These are phyloP conservation scores for Trochalopteron elliotii DNA, from an alignment of 2,113 vertebrate genomes.

Conservation along the genomic window DNA sequence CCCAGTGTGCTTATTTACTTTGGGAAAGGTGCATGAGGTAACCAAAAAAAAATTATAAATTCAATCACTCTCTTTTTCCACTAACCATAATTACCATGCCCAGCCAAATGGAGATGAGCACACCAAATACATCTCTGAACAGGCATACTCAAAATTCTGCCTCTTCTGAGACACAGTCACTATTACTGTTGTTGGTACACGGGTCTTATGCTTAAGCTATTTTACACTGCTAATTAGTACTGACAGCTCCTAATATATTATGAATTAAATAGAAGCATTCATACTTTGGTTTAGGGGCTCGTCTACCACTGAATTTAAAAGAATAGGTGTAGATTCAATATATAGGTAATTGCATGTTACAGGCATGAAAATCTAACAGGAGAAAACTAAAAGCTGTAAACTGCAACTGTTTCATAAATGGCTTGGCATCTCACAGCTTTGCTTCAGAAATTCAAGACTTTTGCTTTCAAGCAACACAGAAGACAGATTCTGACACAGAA, in stretches of 20 bases:
- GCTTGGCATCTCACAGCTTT: not conserved
- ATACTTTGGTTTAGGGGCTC: not conserved
- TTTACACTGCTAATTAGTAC: constrained; percentile 27
- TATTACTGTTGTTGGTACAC: constrained; percentile 10
- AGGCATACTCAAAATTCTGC: not conserved
- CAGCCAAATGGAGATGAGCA: not conserved
- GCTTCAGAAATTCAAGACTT: not conserved
- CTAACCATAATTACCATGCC: not conserved
- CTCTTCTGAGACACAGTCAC: constrained; percentile 4
- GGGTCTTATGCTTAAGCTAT: constrained; percentile 12
- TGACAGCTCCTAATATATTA: constrained; percentile 49
- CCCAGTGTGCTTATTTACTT: not conserved
- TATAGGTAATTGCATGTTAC: constrained; percentile 20
- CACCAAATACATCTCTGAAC: not conserved
- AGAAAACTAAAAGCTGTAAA: not conserved
- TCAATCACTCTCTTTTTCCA: not conserved
- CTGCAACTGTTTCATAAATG: not conserved
- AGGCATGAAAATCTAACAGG: constrained; percentile 3
- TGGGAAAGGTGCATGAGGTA: not conserved
- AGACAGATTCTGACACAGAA: not conserved
- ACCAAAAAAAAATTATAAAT: not conserved
- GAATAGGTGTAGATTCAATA: constrained; percentile 11
- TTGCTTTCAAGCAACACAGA: not conserved
- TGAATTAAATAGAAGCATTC: constrained; percentile 54
- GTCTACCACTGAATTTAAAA: constrained; percentile 10